These are phyloP conservation scores for Mesoclemmys tuberculata DNA, from an alignment of 2,113 vertebrate species.

Conservation along the genomic window DNA sequence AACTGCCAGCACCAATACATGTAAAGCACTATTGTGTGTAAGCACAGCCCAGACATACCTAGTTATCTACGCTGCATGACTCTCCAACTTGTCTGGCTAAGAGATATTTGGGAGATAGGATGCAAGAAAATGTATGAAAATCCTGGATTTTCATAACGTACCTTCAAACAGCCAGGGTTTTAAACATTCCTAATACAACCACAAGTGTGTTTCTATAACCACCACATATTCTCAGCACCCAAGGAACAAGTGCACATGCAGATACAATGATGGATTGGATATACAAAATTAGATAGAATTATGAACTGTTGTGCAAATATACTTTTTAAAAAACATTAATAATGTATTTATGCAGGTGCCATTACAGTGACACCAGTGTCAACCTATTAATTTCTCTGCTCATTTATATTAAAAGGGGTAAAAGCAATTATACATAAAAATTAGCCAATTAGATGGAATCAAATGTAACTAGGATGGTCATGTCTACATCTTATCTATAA, in stretches of 20 bases:
- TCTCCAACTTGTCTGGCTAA: not conserved
- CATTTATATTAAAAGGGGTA: not conserved
- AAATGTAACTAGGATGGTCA: not conserved
- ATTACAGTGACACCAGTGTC: not conserved
- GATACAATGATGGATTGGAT: not conserved
- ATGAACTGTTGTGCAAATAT: fast-evolving
- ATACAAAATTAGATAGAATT: fast-evolving
- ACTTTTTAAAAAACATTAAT: not conserved
- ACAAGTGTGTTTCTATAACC: fast-evolving
- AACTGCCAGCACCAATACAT: not conserved
- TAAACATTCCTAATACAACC: not conserved
- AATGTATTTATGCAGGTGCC: fast-evolving
- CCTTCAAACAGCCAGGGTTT: slow-evolving; percentile 1
- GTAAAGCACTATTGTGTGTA: not conserved
- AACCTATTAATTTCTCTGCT: not conserved
- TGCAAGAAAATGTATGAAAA: not conserved
- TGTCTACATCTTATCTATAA: slow-evolving; percentile 28
- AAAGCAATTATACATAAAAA: fast-evolving
- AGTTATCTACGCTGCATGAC: not conserved
- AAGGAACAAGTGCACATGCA: not conserved
- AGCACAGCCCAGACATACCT: not conserved
- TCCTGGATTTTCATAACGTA: not conserved
- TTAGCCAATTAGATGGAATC: not conserved
- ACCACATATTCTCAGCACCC: fast-evolving
- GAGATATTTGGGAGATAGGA: not conserved